Evolutionary conservation across 2,888 invertebrate genomes (phyloP), one percentile per base, ranked within the genome.

Genomic region (Hedychridium roseum): DNA sequence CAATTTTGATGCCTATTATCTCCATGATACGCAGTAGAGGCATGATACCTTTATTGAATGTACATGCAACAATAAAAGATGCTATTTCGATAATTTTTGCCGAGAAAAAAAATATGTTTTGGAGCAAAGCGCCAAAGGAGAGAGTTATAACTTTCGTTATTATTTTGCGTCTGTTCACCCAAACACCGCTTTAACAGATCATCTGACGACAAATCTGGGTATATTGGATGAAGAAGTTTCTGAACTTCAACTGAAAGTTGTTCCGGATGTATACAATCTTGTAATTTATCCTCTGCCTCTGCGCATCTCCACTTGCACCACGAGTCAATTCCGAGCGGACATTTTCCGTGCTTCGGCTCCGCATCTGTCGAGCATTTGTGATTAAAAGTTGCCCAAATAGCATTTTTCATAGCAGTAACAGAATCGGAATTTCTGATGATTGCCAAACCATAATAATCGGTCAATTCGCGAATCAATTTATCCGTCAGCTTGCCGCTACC

Each of bases 341-440:
- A 50, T 27, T 50, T 18, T 12, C 21, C 27, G 35, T 53, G 52
- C 36, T 38, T 34, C 14, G 46, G 41, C 12, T 48, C 34, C 15
- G 37, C 38, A 30, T 64, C 55, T 15, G 61, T 58, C 3, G 57
- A 64, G 30, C 47, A 32, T 27, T 47, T 56, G 36, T 60, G 60
- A 43, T 48, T 27, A 32, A 36, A 56, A n/a, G 52, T 54, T 9
- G 54, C 53, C 55, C 51, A 46, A 31, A 61, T 51, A 1, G 53
- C 54, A 23, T 53, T 48, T 42, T 45, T 51, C 61, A 61, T 63
- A 14, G 48, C 49, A 42, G 51, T 30, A 2, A 54, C 36, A 18
- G 38, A 46, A 32, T 52, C 21, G 6, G 34, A n/a, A 23, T 63
- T 48, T 47, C 50, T 40, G 28, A 52, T 21, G 14, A 66, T 60